phyloP scores from a whole-genome alignment of 2,888 invertebrate genomes.

The Heliconius charithonia region DNA sequence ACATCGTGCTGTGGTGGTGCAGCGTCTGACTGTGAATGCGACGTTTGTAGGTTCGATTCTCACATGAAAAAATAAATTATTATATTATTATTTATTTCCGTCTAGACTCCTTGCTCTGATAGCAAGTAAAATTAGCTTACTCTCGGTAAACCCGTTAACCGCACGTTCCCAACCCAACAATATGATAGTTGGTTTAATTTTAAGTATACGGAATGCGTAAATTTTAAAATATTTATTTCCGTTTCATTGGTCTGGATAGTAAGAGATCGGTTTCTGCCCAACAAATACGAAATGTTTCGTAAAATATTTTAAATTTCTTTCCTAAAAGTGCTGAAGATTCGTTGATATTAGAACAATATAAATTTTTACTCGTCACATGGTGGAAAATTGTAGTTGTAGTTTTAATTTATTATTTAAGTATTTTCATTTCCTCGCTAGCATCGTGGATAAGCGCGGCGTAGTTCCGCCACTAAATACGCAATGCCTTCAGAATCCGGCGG shows the following conservation, averaged over 20 bases:
- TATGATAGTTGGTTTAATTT: neutral
- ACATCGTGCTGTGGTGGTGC: neutral
- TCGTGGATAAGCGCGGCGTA: too few species aligned
- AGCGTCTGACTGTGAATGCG: too few species aligned
- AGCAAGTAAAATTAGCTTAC: neutral
- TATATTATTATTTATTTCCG: too few species aligned
- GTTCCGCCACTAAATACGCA: too few species aligned
- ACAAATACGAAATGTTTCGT: neutral
- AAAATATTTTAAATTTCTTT: neutral
- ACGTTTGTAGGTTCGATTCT: too few species aligned
- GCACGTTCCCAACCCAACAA: neutral
- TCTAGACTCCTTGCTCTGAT: too few species aligned
- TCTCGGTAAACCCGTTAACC: neutral
- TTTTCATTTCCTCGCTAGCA: too few species aligned
- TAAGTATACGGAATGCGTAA: conserved; percentile 23
- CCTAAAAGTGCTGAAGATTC: neutral
- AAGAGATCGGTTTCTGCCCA: neutral
- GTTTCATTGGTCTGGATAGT: neutral
- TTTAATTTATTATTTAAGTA: neutral
- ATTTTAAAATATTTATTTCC: conserved; percentile 1
- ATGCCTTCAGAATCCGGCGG: too few species aligned
- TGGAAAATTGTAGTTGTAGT: neutral
- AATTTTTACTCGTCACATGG: neutral
- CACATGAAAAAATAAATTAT: too few species aligned
- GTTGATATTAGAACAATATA: neutral